These are phyloP conservation scores for Eulemur mongoz DNA, from an alignment of 2,797 vertebrate species.

Conservation along the genomic window DNA sequence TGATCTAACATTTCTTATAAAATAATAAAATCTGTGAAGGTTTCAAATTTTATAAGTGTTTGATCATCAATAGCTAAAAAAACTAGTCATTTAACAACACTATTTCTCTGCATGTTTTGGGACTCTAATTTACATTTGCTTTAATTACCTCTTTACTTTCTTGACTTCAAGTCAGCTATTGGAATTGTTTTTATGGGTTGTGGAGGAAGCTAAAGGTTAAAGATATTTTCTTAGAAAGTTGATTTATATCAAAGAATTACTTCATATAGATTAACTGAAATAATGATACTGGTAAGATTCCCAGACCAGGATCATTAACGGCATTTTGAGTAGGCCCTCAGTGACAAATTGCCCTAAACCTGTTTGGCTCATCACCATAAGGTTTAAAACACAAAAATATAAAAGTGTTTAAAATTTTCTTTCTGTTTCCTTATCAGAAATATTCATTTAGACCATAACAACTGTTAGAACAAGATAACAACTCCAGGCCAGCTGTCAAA, in stretches of 20 bases:
- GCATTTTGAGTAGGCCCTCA: neutral
- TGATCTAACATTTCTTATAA: constrained; percentile 46
- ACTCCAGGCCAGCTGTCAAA: constrained; percentile 91
- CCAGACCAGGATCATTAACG: neutral
- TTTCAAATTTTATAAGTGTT: constrained; percentile 58
- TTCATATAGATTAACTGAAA: neutral
- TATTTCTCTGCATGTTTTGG: constrained; percentile 57
- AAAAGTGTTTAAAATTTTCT: constrained; percentile 84
- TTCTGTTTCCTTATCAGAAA: constrained; percentile 88
- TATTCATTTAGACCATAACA: constrained; percentile 88
- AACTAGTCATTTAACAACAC: neutral
- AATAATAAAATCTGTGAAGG: constrained; percentile 31
- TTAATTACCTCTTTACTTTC: constrained; percentile 62
- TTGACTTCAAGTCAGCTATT: neutral
- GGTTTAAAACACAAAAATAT: constrained; percentile 78
- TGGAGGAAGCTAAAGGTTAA: constrained; percentile 42
- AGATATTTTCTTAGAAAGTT: constrained; percentile 1
- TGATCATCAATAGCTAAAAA: constrained; percentile 9
- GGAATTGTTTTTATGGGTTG: neutral
- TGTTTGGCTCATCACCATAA: constrained; percentile 79
- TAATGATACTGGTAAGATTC: neutral
- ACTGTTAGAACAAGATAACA: constrained; percentile 90
- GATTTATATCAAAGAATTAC: constrained; percentile 36
- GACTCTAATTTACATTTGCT: neutral
- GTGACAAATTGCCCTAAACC: constrained; percentile 80